phyloP scores from a whole-genome alignment of 2,797 vertebrate species.

The Sciurus carolinensis region DNA sequence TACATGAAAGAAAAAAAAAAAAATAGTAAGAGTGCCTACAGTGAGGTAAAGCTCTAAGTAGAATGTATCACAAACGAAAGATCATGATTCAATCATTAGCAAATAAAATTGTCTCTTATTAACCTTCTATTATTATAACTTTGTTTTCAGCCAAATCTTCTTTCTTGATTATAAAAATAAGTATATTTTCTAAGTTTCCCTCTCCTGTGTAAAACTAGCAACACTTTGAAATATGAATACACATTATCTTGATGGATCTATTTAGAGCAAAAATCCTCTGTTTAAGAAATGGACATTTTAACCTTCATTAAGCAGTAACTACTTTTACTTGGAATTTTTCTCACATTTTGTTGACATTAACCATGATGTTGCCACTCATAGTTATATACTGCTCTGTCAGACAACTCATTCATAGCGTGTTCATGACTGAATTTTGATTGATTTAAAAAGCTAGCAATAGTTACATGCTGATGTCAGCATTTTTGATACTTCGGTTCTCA shows the following conservation, averaged over 20 bases:
- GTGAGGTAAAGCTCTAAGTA: not conserved
- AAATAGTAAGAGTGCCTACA: not conserved
- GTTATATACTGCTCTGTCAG: not conserved
- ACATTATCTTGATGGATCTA: conserved; percentile 61
- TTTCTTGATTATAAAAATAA: conserved; percentile 52
- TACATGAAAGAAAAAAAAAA: not conserved
- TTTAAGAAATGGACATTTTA: conserved; percentile 71
- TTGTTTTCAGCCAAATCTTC: conserved; percentile 5
- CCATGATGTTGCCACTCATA: not conserved
- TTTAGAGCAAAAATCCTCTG: conserved; percentile 50
- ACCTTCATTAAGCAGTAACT: conserved; percentile 42
- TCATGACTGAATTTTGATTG: not conserved
- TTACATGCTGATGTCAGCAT: not conserved
- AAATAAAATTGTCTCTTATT: conserved; percentile 24
- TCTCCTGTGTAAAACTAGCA: not conserved
- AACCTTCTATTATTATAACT: not conserved
- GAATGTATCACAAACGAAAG: not conserved
- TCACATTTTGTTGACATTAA: conserved; percentile 22
- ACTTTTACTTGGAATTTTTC: conserved; percentile 42
- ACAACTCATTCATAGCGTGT: not conserved
- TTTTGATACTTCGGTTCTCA: not conserved
- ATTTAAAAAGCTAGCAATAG: not conserved
- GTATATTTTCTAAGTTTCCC: not conserved
- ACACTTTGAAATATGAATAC: conserved; percentile 59
- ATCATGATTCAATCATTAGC: not conserved